Evolutionary conservation across 2,113 vertebrate genomes (phyloP).

Genomic region (Mixornis gularis): DNA sequence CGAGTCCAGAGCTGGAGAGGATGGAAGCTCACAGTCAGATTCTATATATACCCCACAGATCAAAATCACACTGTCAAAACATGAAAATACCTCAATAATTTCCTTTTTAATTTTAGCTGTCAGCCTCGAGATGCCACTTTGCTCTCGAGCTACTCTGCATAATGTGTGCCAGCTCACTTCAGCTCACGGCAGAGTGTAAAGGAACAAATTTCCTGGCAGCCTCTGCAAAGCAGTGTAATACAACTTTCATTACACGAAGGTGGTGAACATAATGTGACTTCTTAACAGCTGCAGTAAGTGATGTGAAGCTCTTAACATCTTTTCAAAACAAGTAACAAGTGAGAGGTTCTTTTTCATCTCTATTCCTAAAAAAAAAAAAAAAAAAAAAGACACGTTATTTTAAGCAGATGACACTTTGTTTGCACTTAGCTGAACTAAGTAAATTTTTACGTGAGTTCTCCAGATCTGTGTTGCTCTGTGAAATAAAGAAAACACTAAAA

Average conservation of each 20-base stretch:
- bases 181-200: background rate
- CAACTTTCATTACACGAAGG: background rate
- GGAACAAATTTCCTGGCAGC: constrained; percentile 4
- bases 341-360: constrained; percentile 8
- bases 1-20: background rate
- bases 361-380: background rate
- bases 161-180: background rate
- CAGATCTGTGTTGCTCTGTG: background rate
- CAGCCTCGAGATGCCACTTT: background rate
- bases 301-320: constrained; percentile 4
- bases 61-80: background rate
- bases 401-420: background rate
- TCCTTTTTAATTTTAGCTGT: background rate
- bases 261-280: constrained; percentile 9
- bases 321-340: constrained; percentile 13
- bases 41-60: background rate
- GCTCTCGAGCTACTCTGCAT: background rate
- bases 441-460: background rate
- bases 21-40: background rate
- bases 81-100: constrained; percentile 13
- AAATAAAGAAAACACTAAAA: background rate
- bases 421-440: background rate
- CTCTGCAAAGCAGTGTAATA: background rate
- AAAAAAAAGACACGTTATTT: background rate
- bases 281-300: constrained; percentile 5